Percentiles rank a stretch among this genome's conserved stretches.
These are phyloP conservation scores for Eleutherodactylus coqui DNA, from an alignment of 2,797 vertebrate species.

Conservation along the genomic window DNA sequence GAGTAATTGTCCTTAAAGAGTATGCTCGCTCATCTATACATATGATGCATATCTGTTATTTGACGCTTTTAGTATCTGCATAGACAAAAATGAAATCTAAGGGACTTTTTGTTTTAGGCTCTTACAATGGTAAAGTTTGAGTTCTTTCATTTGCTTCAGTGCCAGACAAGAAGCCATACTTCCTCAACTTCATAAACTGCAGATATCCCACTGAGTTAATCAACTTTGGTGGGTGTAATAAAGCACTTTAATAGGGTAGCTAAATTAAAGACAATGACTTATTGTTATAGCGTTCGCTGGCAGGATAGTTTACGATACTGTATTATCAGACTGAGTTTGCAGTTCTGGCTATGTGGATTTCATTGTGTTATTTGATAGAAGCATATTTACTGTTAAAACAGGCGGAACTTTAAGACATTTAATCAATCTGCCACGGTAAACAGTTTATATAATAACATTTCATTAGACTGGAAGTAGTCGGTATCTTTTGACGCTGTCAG, in stretches of 20 bases:
- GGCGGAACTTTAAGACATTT: neutral
- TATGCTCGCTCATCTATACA: too few relatives aligned
- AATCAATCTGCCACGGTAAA: constrained; percentile 36
- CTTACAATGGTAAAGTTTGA: constrained; percentile 8
- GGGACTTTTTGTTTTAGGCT: neutral
- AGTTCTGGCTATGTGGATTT: constrained; percentile 45
- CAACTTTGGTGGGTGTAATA: constrained; percentile 62
- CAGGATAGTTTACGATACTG: constrained; percentile 60
- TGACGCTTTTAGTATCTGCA: neutral
- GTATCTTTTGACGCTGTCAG: neutral
- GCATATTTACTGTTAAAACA: constrained; percentile 34
- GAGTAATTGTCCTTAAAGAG: too few relatives aligned
- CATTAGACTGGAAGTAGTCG: neutral
- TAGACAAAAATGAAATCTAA: neutral
- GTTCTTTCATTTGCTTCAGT: constrained; percentile 38
- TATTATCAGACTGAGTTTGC: constrained; percentile 56
- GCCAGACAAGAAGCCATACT: constrained; percentile 46
- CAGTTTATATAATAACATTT: constrained; percentile 24
- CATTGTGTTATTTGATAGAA: constrained; percentile 15
- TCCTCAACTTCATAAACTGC: constrained; percentile 58
- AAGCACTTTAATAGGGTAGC: constrained; percentile 63
- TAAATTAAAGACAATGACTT: constrained; percentile 64
- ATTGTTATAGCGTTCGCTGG: constrained; percentile 59
- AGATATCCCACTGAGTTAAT: constrained; percentile 62
- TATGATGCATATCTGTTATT: neutral